Percentiles rank a stretch among this genome's conserved stretches.
Evolutionary conservation across 2,797 vertebrate species (phyloP).

Genomic region (Eurystomus glaucurus): DNA sequence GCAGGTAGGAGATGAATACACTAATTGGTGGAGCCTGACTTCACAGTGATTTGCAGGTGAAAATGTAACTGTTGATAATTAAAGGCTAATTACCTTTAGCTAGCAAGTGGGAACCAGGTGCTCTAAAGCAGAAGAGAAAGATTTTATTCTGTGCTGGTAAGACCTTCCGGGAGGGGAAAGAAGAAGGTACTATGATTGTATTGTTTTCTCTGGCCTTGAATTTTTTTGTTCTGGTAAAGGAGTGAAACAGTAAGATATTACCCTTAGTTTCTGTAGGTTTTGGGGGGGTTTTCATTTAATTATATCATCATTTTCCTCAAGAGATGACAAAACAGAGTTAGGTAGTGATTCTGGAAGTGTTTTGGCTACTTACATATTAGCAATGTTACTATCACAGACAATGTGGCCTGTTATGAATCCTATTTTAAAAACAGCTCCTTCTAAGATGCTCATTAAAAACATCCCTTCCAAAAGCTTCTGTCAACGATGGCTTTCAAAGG

Average conservation of each 20-base stretch:
- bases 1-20: constrained; percentile 57
- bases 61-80: constrained; percentile 71
- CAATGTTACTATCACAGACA: neutral
- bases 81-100: constrained; percentile 66
- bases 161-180: fast-evolving
- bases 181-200: fast-evolving
- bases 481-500: neutral
- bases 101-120: constrained; percentile 45
- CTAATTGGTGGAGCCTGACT: constrained; percentile 42
- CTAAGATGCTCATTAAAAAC: neutral
- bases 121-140: neutral
- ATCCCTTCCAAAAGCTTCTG: neutral
- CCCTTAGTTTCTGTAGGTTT: neutral
- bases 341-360: neutral
- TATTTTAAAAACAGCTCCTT: neutral
- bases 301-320: neutral
- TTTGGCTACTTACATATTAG: neutral
- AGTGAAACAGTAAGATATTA: neutral
- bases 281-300: fast-evolving
- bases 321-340: neutral
- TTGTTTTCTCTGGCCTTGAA: neutral
- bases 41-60: constrained; percentile 54
- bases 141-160: neutral
- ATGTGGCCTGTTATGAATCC: neutral
- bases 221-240: neutral